Evolutionary conservation across 2,113 vertebrate species (phyloP), one percentile per base, ranked within the genome.

Genomic region (Tinamus guttatus): DNA sequence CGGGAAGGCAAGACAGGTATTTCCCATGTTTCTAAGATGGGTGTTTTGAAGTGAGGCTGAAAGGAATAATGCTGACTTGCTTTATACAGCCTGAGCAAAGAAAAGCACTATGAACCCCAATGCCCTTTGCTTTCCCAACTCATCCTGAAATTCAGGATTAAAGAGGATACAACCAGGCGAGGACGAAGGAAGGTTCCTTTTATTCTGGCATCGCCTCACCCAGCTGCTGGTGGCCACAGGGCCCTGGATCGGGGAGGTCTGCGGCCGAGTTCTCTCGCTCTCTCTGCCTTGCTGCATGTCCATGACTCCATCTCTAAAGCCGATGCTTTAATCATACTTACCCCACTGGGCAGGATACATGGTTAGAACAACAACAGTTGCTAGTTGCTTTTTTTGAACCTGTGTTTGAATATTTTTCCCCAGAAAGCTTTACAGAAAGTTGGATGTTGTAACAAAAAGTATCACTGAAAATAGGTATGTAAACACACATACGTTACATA

Each of bases 191-290:
- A 71, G 34, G 51, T 28, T 30, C 25, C 17, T 13, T 28, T 73
- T 40, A 38, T 25, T 73, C 38, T 13, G 51, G 28, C 5, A 14
- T 14, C 17, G 27, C 27, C 30, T 54, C 17, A 30, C 52, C 52
- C 52, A 54, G 52, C 65, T 18, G 45, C 65, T 36, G 7, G 12
- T 59, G 5, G 79, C 34, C 17, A 2, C 58, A 75, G 25, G 9
- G 34, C 27, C 63, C 30, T 0, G 0, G 63, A 27, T 9, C 38
- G 74, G 70, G 34, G 5, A 0, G 1, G 4, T 5, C 18, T 2
- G 4, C 32, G n/a, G 16, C 5, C 8, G 34, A 54, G 38, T 75
- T 80, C 54, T 87, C 75, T 79, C 38, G 0, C 4, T 34, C 73
- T 40, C 40, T 91, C 25, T 70, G 38, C 45, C 70, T 59, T 36